A percentile compares a stretch with the other conserved stretches of the same genome.
Conservation (phyloP, 2,888 invertebrate species). For the Tiliacea aurago region DNA sequence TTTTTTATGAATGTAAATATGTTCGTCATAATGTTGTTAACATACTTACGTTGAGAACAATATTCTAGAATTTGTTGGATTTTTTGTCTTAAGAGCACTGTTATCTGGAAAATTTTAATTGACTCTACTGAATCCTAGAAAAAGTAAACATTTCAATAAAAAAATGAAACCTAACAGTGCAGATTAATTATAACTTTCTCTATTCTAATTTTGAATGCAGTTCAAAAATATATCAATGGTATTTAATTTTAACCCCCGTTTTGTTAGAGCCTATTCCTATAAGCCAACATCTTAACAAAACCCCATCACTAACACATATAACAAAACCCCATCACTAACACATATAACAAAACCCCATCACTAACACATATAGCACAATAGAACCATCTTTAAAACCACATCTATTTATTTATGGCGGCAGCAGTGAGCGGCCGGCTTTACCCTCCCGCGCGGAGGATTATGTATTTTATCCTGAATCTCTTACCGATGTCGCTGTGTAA, state of each 20-base stretch:
- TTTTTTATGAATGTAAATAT: no score
- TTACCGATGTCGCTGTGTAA: slow-evolving; percentile 87
- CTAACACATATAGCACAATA: slow-evolving; percentile 39
- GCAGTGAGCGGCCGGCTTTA: slow-evolving; percentile 65
- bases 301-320: slow-evolving; percentile 20
- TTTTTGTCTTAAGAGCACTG: background rate
- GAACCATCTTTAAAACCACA: slow-evolving; percentile 47
- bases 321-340: slow-evolving; percentile 15
- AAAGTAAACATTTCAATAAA: background rate
- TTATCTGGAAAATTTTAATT: background rate
- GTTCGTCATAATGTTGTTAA: background rate
- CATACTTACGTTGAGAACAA: background rate
- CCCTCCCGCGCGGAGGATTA: slow-evolving; percentile 78
- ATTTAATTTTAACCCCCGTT: no score
- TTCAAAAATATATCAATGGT: background rate
- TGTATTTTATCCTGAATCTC: slow-evolving; percentile 87
- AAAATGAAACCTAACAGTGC: background rate
- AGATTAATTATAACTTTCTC: background rate
- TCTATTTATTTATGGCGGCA: slow-evolving; percentile 62
- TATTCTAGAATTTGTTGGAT: background rate
- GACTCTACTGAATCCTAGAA: background rate
- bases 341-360: no score
- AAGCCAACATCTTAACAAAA: background rate
- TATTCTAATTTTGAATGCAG: background rate
- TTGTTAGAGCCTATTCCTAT: background rate